A percentile compares a stretch with the other conserved stretches of the same genome.
Conservation (phyloP, 1,140 invertebrate genomes). For the Camponotus floridanus region DNA sequence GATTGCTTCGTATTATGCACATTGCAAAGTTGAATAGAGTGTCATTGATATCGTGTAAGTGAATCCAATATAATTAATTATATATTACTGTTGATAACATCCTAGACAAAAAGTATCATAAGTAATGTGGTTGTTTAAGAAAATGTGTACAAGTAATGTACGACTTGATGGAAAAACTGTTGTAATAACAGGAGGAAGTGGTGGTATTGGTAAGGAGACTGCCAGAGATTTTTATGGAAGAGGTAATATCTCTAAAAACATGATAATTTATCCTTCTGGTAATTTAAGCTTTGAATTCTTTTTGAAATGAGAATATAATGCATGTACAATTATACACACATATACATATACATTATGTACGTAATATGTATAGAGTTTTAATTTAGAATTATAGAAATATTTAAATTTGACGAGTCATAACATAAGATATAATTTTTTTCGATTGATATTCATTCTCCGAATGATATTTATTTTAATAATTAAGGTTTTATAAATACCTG, state of each 20-base stretch:
- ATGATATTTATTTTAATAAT: too few species aligned
- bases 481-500: too few species aligned
- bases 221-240: slow-evolving; percentile 91
- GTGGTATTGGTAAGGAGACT: slow-evolving; percentile 96
- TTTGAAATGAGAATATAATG: too few species aligned
- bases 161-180: slow-evolving; percentile 30
- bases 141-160: slow-evolving; percentile 7
- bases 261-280: background rate
- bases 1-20: too few species aligned
- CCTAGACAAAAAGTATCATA: background rate
- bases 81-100: background rate
- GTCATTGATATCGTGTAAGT: too few species aligned
- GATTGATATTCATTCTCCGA: too few species aligned
- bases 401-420: too few species aligned
- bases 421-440: too few species aligned
- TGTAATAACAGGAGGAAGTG: slow-evolving; percentile 94
- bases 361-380: too few species aligned
- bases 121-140: background rate
- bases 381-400: too few species aligned
- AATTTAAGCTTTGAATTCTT: background rate
- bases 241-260: slow-evolving; percentile 83
- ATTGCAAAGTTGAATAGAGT: background rate
- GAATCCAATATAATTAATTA: background rate
- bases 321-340: too few species aligned
- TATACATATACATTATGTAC: too few species aligned